A percentile compares a stretch with the other conserved stretches of the same genome.
Evolutionary conservation across 2,113 vertebrate genomes (phyloP).

Genomic region (Cairina moschata): DNA sequence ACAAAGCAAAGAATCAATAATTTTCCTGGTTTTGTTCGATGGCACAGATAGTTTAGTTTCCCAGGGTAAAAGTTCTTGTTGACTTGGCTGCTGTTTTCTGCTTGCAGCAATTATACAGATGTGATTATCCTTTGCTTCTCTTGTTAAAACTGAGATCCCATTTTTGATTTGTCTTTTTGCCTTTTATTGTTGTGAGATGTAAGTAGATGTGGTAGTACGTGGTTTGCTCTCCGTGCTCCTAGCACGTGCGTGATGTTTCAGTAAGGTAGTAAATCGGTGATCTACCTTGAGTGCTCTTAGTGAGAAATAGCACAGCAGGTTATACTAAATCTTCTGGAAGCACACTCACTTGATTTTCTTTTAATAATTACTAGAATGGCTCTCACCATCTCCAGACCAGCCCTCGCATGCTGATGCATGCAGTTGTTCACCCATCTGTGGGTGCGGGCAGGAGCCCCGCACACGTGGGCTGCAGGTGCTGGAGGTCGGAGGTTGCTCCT

Average conservation of each 20-base stretch:
- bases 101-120: not conserved
- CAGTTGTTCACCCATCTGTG: not conserved
- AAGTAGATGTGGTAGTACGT: not conserved
- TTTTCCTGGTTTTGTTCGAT: not conserved
- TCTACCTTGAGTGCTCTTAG: not conserved
- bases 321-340: not conserved
- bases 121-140: not conserved
- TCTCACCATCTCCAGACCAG: not conserved
- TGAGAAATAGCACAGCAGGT: not conserved
- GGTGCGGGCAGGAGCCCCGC: not conserved
- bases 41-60: not conserved
- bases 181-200: not conserved
- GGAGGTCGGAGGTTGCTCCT: not conserved
- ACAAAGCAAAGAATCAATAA: not conserved
- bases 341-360: not conserved
- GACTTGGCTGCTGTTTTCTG: not conserved
- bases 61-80: slow-evolving; percentile 12
- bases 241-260: not conserved
- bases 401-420: not conserved
- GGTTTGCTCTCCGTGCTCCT: not conserved
- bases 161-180: not conserved
- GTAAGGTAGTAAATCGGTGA: not conserved
- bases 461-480: not conserved
- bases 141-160: not conserved
- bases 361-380: not conserved